These are phyloP conservation scores for Acrocephalus kingi DNA, from an alignment of 2,113 vertebrate genomes.

Conservation along the genomic window DNA sequence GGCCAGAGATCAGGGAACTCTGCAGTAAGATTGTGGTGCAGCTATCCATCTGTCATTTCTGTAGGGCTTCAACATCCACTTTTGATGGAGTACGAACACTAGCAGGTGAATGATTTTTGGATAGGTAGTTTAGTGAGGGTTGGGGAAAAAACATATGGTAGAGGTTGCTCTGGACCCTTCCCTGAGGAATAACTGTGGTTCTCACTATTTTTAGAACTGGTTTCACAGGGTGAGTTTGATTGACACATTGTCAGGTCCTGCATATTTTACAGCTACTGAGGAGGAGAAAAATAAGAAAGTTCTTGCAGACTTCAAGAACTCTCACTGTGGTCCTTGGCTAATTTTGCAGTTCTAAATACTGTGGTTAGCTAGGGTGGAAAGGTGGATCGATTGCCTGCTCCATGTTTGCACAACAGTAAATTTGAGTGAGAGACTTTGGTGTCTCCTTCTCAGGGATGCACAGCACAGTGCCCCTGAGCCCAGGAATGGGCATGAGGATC, in stretches of 20 bases:
- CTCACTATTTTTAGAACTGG: neutral
- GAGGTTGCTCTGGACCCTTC: neutral
- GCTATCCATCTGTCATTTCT: neutral
- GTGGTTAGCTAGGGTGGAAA: neutral
- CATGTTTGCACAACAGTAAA: neutral
- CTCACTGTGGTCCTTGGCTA: neutral
- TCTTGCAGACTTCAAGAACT: neutral
- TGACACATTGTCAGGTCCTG: neutral
- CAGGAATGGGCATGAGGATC: accelerated
- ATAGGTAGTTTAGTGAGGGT: neutral
- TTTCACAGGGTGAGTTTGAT: neutral
- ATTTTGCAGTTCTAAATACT: neutral
- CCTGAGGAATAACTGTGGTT: neutral
- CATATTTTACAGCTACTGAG: neutral
- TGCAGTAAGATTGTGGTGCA: neutral
- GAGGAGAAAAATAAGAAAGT: neutral
- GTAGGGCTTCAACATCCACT: neutral
- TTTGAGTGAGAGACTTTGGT: accelerated
- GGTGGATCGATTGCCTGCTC: neutral
- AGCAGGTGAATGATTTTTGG: neutral
- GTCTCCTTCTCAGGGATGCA: neutral
- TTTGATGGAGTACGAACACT: neutral
- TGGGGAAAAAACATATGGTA: neutral
- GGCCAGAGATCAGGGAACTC: neutral
- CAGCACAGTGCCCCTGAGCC: accelerated